Percentiles rank a stretch among this genome's conserved stretches.
phyloP scores from a whole-genome alignment of 92 coral and sea anemone species.

The Virgularia gustaviana region DNA sequence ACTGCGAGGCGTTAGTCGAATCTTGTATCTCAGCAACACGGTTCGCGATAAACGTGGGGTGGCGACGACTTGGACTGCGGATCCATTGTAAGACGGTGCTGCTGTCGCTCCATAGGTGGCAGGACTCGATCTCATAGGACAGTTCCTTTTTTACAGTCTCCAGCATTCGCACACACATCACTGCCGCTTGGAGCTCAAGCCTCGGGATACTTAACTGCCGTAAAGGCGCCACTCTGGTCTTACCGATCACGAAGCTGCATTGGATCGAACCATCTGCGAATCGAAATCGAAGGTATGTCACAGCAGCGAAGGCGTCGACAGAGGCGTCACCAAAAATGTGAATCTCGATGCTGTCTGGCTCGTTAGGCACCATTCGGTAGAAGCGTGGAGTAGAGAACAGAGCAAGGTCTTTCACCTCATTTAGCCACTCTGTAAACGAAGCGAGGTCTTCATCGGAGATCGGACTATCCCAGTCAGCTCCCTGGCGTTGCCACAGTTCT shows the following conservation, averaged over 20 bases:
- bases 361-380: slow-evolving; percentile 12
- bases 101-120: slow-evolving; percentile 37
- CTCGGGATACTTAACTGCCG: slow-evolving; percentile 40
- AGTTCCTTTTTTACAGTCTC: slow-evolving; percentile 7
- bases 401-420: not conserved
- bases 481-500: too few relatives aligned
- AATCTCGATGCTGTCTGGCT: slow-evolving; percentile 21
- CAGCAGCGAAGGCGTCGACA: too few relatives aligned
- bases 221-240: slow-evolving; percentile 49
- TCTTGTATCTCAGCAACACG: slow-evolving; percentile 29
- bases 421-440: not conserved
- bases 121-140: slow-evolving; percentile 1
- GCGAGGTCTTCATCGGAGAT: not conserved
- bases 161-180: slow-evolving; percentile 19
- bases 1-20: not conserved
- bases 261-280: too few relatives aligned
- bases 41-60: slow-evolving; percentile 33
- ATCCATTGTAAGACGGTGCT: slow-evolving; percentile 46
- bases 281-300: too few relatives aligned
- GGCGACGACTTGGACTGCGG: slow-evolving; percentile 14
- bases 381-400: slow-evolving; percentile 27
- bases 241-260: slow-evolving; percentile 26
- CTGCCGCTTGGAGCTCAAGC: slow-evolving; percentile 45
- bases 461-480: not conserved
- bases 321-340: not conserved